Evolutionary conservation across 2,888 invertebrate genomes (phyloP).

Genomic region (Epinotia demarniana): DNA sequence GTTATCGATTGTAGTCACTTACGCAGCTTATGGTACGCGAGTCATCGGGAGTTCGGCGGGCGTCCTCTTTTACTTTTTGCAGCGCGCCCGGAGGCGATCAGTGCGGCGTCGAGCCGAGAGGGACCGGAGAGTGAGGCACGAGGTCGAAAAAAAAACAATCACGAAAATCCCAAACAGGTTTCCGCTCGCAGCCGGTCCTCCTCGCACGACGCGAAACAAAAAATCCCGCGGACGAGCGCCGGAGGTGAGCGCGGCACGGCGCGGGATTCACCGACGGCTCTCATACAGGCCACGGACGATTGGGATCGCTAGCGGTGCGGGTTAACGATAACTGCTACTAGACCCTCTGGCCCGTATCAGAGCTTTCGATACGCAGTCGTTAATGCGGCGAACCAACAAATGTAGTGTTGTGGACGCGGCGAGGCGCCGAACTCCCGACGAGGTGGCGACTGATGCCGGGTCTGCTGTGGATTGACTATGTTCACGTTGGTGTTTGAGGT

Average conservation of each 20-base stretch:
- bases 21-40: constrained; percentile 67
- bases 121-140: constrained; percentile 61
- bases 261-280: constrained; percentile 62
- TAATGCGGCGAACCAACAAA: constrained; percentile 9
- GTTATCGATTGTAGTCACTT: constrained; percentile 60
- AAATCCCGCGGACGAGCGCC: constrained; percentile 70
- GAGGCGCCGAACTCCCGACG: constrained; percentile 64
- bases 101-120: constrained; percentile 61
- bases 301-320: constrained; percentile 63
- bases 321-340: constrained; percentile 54
- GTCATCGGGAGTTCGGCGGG: constrained; percentile 72
- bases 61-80: constrained; percentile 70
- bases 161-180: constrained; percentile 79
- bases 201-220: constrained; percentile 75
- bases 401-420: constrained; percentile 16
- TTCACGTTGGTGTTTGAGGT: constrained; percentile 49
- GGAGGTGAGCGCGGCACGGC: constrained; percentile 54
- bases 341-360: constrained; percentile 55
- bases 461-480: constrained; percentile 47
- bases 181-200: constrained; percentile 70
- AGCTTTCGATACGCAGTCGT: constrained; percentile 25
- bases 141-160: constrained; percentile 79
- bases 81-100: constrained; percentile 62
- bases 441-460: constrained; percentile 63
- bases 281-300: constrained; percentile 66